These are phyloP conservation scores for Autographa pulchrina DNA, from an alignment of 2,888 invertebrate genomes.

Conservation along the genomic window DNA sequence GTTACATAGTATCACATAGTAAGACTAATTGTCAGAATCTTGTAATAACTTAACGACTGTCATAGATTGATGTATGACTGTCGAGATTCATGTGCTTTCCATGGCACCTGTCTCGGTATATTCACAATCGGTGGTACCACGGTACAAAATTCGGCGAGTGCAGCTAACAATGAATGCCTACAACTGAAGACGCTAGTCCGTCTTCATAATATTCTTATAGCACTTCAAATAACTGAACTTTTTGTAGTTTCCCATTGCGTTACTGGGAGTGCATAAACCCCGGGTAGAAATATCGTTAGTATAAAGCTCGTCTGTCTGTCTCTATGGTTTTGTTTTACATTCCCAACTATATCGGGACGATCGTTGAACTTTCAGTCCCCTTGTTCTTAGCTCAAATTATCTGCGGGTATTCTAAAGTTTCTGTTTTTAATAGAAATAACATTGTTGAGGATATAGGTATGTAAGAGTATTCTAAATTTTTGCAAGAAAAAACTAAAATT, in stretches of 20 bases:
- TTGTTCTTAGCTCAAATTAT: slow-evolving; percentile 31
- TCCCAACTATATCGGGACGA: slow-evolving; percentile 64
- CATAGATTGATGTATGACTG: too few relatives aligned
- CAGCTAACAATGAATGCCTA: too few relatives aligned
- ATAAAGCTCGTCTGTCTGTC: slow-evolving; percentile 39
- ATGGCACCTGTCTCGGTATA: too few relatives aligned
- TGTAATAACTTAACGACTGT: too few relatives aligned
- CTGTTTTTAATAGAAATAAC: not conserved
- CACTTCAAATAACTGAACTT: not conserved
- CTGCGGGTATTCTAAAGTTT: not conserved
- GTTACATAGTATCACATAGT: too few relatives aligned
- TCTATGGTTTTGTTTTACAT: slow-evolving; percentile 60
- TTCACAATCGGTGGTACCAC: too few relatives aligned
- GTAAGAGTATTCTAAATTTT: too few relatives aligned
- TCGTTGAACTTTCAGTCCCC: slow-evolving; percentile 62
- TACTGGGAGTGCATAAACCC: slow-evolving; percentile 5
- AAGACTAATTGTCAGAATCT: too few relatives aligned
- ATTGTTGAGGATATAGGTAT: not conserved
- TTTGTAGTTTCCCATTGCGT: not conserved
- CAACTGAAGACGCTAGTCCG: too few relatives aligned
- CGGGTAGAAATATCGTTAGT: slow-evolving; percentile 48
- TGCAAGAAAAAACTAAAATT: too few relatives aligned
- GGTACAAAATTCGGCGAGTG: too few relatives aligned
- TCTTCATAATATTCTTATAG: not conserved
- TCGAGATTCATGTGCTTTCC: too few relatives aligned